Base-by-base conservation (phyloP, 2,797 vertebrate species). In the Emys orbicularis region DNA sequence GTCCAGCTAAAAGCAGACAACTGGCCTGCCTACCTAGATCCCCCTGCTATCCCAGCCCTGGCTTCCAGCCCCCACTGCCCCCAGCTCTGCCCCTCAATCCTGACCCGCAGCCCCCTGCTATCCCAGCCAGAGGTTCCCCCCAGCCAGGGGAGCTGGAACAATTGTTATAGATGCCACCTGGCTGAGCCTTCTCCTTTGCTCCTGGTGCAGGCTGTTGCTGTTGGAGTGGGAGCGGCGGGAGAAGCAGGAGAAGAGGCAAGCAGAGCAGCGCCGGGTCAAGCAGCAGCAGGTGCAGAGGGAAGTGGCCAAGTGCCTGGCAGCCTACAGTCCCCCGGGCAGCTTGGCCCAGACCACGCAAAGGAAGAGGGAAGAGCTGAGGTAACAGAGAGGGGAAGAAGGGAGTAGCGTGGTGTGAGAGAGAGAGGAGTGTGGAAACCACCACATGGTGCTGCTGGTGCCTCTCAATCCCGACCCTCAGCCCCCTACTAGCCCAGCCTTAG, bases 291-390 rank as follows among this genome's bases (percentile, higher is more conserved):
- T 96, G 0, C 96, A 97, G 92, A 89, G 83, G 44, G 94, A 96
- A 65, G 94, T 97, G 80, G 96, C 96, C 12, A 94, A 88, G 31
- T 97, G 97, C 72, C 89, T 98, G 90, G 97, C 97, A 0, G 88
- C 95, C 53, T 98, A 96, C 0, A 88, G 90, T 37, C 86, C 57
- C 34, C 79, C 6, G 2, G 87, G 94, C 5, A 19, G 56, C 0
- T 54, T 61, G 52, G 6, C 56, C 1, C 2, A 29, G 21, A 50
- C 81, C 0, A 3, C 72, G 27, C 96, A 95, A 76, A 89, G 56
- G 54, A 97, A 94, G 87, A 92, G 95, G 79, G 96, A 98, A 82
- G 96, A 97, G 49, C 94, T 98, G 88, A 97, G 97, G 97, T 97
- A 95, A 54, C 6, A 16, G 27, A 23, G 56, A 49, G 59, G 47